Base-by-base conservation (phyloP, 2,113 vertebrate species). In the Elgaria multicarinata region DNA sequence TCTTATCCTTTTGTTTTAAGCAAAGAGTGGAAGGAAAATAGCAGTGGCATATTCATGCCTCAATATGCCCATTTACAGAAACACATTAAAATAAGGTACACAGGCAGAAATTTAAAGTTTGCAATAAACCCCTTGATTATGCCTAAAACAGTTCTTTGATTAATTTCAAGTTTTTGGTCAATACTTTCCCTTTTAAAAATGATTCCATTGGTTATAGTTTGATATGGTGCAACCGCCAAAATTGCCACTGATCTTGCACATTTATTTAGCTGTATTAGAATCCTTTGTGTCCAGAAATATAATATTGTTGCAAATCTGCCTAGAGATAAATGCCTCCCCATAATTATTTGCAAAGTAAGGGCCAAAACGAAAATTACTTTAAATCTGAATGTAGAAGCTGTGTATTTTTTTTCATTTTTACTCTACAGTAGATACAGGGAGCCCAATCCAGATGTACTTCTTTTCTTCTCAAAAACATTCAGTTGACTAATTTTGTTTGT, bases 1-100 rank as follows among this genome's bases (percentile, higher is more conserved):
- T 13, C 12, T 83, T 53, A 2, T 85, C 87, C 89, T 93, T 86
- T 55, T 39, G 91, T 94, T 83, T 91, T 76, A 58, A 87, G 87
- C 83, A 75, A 91, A 31, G 62, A 58, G 72, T 36, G 14, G 9
- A 79, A 75, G 89, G 93, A 93, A 92, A 39, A 77, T 12, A 58
- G 0, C 90, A 93, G 85, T 53, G 84, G 0, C 2, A 1, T 28
- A 3, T 46, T 24, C 18, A 12, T 26, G 69, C 79, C n/a, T 76
- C 0, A 33, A 20, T 33, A 12, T 24, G 12, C 13, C 7, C 16
- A 22, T 83, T 74, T 42, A 7, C 7, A 24, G 74, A 78, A 85
- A 72, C 58, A 53, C n/a, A 13, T 44, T 79, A 71, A 16, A 5
- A 0, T 42, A 64, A n/a, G 58, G 33, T 36, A 50, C 66, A 78